Percentiles rank a stretch among this genome's conserved stretches.
These are phyloP conservation scores for Myotis yumanensis DNA, from an alignment of 2,113 vertebrate species.

Conservation along the genomic window DNA sequence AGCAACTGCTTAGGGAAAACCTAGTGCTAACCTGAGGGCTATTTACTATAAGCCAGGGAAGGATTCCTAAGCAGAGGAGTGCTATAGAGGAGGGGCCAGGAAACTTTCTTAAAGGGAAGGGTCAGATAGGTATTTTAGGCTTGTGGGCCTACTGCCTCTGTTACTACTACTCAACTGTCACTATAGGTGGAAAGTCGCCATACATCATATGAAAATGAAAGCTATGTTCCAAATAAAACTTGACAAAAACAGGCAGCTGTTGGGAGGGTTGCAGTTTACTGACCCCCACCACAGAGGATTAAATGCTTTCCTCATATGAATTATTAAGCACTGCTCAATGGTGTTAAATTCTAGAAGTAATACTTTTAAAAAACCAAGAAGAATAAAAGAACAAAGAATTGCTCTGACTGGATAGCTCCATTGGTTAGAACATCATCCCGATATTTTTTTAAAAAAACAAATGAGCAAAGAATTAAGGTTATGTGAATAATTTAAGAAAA, in stretches of 20 bases:
- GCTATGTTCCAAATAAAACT: neutral
- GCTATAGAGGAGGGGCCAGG: neutral
- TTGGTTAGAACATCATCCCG: neutral
- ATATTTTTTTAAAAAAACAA: neutral
- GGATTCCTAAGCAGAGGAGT: neutral
- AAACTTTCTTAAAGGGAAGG: neutral
- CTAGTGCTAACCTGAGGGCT: neutral
- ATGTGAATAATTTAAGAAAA: neutral
- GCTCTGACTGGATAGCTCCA: neutral
- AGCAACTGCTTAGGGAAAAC: neutral
- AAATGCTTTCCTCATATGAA: slow-evolving; percentile 25
- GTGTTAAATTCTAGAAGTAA: slow-evolving; percentile 40
- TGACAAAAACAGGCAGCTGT: neutral
- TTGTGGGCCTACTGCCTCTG: neutral
- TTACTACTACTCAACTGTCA: neutral
- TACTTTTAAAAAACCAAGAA: neutral
- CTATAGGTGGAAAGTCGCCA: neutral
- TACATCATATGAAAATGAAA: neutral
- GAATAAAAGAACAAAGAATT: neutral
- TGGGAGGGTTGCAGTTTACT: neutral
- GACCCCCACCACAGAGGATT: neutral
- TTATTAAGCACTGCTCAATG: slow-evolving; percentile 30
- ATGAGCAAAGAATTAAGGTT: neutral
- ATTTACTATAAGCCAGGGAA: neutral
- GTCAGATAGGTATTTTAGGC: neutral